A percentile compares a stretch with the other conserved stretches of the same genome.
phyloP scores from a whole-genome alignment of 2,113 vertebrate species.

The Gobiocypris rarus region DNA sequence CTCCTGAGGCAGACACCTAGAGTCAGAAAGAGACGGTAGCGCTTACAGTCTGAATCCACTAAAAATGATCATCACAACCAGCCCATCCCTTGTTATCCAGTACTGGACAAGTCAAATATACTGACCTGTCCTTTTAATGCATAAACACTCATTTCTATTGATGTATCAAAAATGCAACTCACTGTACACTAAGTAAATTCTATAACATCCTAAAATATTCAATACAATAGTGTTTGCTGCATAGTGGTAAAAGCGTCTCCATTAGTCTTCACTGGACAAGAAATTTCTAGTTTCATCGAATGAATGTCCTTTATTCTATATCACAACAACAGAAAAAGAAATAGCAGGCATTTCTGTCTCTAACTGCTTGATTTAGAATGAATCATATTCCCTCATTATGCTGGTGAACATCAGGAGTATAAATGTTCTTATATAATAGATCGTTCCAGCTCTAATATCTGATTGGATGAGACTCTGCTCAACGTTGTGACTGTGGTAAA shows the following conservation, averaged over 20 bases:
- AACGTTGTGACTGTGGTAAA: neutral
- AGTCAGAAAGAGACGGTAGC: slow-evolving; percentile 65
- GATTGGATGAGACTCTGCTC: too few species aligned
- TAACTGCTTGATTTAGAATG: slow-evolving; percentile 70
- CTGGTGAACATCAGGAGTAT: slow-evolving; percentile 68
- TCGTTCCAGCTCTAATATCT: neutral
- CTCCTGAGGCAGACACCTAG: slow-evolving; percentile 72
- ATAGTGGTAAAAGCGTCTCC: neutral
- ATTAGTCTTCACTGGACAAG: neutral
- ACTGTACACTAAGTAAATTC: neutral
- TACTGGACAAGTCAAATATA: neutral
- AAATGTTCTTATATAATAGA: too few species aligned
- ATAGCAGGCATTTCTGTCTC: slow-evolving; percentile 59
- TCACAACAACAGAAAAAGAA: neutral
- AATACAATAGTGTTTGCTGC: neutral
- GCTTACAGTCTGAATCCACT: slow-evolving; percentile 77
- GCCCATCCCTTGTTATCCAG: slow-evolving; percentile 19
- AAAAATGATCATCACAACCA: slow-evolving; percentile 69
- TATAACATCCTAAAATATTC: neutral
- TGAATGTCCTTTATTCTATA: neutral
- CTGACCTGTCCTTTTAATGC: neutral
- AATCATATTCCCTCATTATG: slow-evolving; percentile 72
- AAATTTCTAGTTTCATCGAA: neutral
- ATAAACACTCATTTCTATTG: neutral
- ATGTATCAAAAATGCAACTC: neutral